Evolutionary conservation across 2,888 invertebrate genomes (phyloP).

Genomic region (Hirtodrosophila cameraria): DNA sequence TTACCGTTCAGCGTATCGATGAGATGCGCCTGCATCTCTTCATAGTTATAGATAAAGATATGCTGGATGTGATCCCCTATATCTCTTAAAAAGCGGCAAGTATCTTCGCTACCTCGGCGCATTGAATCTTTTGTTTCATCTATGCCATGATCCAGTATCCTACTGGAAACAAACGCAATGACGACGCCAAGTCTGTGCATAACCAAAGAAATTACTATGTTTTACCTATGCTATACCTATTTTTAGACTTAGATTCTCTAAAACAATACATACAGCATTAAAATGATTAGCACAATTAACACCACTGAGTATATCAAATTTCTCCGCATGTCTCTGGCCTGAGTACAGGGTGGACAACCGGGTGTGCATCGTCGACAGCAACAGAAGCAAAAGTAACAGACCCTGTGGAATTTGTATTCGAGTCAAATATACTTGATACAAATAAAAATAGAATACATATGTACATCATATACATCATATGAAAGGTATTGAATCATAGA

Average conservation of each 20-base stretch:
- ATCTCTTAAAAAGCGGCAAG: conserved; percentile 88
- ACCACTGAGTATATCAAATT: conserved; percentile 84
- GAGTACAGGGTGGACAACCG: conserved; percentile 91
- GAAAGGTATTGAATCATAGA: too few relatives aligned
- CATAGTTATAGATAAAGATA: conserved; percentile 90
- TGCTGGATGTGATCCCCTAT: conserved; percentile 89
- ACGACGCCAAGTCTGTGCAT: conserved; percentile 92
- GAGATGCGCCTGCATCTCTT: conserved; percentile 88
- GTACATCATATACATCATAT: too few relatives aligned
- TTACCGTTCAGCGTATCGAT: conserved; percentile 88
- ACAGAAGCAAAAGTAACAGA: conserved; percentile 88
- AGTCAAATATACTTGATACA: too few relatives aligned
- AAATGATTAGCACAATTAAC: conserved; percentile 90
- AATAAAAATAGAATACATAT: too few relatives aligned
- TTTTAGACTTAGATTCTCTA: background rate
- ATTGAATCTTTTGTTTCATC: conserved; percentile 87
- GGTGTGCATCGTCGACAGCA: conserved; percentile 94
- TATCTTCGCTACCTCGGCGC: conserved; percentile 87
- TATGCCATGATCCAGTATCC: conserved; percentile 90
- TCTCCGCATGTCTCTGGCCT: conserved; percentile 90
- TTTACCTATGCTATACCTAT: background rate
- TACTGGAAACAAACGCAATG: conserved; percentile 94
- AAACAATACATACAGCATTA: conserved; percentile 88
- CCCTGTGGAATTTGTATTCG: conserved; percentile 53
- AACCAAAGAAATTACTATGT: too few relatives aligned